phyloP scores from a whole-genome alignment of 2,797 vertebrate genomes.

The Onychomys torridus region DNA sequence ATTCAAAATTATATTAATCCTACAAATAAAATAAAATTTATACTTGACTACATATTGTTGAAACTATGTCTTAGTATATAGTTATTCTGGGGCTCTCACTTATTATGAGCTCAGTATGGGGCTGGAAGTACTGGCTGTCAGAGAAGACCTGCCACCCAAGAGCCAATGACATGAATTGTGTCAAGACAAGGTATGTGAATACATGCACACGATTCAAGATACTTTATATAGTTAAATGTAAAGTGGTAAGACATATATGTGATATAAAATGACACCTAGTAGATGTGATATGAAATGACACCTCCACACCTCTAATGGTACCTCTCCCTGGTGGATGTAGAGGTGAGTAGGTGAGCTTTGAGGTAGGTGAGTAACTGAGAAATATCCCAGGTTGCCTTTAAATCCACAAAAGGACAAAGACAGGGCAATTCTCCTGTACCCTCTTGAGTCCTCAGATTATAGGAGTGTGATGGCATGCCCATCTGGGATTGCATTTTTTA shows the following conservation, averaged over 20 bases:
- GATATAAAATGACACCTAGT: no score
- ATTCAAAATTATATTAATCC: conserved; percentile 58
- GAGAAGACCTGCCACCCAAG: neutral
- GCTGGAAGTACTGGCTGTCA: neutral
- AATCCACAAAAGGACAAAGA: neutral
- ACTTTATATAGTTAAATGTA: neutral
- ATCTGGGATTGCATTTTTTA: neutral
- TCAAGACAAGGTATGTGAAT: neutral
- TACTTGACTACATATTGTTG: neutral
- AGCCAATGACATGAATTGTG: neutral
- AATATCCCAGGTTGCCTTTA: neutral
- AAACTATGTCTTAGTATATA: conserved; percentile 1
- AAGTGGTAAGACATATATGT: neutral
- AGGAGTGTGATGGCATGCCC: neutral
- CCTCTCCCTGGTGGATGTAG: neutral
- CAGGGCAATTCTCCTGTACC: neutral
- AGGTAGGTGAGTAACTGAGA: neutral
- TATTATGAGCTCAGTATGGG: neutral
- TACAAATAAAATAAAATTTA: conserved; percentile 52
- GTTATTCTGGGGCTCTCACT: neutral
- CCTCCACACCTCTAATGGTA: neutral
- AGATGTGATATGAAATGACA: neutral
- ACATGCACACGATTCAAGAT: neutral
- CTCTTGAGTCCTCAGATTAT: neutral
- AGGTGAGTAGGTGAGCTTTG: neutral